Conservation (phyloP, 2,113 vertebrate genomes). For the Eublepharis macularius region DNA sequence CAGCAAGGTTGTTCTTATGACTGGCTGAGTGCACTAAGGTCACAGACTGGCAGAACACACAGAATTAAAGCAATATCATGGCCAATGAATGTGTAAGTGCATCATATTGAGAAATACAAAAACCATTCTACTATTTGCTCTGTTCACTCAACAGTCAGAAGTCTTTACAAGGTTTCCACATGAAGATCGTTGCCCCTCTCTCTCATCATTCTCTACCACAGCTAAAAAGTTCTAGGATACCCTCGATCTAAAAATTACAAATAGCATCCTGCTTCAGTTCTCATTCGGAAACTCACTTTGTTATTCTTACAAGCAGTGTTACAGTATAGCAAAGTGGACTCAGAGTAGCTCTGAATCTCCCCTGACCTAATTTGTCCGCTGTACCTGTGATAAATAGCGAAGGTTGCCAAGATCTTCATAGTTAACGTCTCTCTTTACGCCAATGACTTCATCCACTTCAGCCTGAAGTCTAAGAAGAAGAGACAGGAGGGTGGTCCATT, state of each 20-base stretch:
- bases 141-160: neutral
- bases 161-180: neutral
- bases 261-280: neutral
- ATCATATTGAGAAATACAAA: neutral
- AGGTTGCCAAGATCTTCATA: conserved; percentile 88
- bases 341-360: no score
- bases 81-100: neutral
- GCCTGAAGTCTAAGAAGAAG: no score
- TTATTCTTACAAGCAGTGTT: neutral
- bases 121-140: neutral
- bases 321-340: neutral
- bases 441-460: no score
- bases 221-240: neutral
- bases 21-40: no score
- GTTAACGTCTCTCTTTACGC: conserved; percentile 83
- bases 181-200: neutral
- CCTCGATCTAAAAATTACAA: neutral
- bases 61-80: neutral
- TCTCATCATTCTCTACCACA: neutral
- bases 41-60: no score
- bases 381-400: conserved; percentile 88
- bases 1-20: no score
- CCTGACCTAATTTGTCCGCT: no score
- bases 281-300: neutral
- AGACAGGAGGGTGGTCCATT: neutral